phyloP scores from a whole-genome alignment of 35 echinoderm and acorn worm species.

The Lytechinus pictus region DNA sequence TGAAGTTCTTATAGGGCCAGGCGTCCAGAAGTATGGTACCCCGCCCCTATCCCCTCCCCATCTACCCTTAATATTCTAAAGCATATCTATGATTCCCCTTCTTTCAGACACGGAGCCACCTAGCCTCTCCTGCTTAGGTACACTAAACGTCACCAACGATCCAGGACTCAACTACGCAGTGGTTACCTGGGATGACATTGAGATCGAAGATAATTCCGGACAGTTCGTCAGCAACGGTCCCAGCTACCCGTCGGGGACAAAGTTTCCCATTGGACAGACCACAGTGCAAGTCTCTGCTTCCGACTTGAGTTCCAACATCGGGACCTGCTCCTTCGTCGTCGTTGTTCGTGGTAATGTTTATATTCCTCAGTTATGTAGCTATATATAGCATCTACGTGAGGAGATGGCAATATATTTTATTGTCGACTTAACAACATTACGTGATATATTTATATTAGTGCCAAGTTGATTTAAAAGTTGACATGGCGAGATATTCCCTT shows the following conservation, averaged over 20 bases:
- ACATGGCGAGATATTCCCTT: no score
- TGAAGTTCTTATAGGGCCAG: no score
- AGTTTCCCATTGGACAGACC: background rate
- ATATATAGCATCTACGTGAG: no score
- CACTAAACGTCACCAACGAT: background rate
- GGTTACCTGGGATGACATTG: conserved; percentile 10
- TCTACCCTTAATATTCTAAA: no score
- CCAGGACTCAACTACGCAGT: conserved; percentile 5
- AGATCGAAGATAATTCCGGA: conserved; percentile 21
- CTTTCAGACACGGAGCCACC: background rate
- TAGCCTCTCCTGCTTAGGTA: background rate
- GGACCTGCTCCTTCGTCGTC: conserved; percentile 8
- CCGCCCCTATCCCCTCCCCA: no score
- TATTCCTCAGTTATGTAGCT: background rate
- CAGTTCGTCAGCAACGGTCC: background rate
- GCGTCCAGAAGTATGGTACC: no score
- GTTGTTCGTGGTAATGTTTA: conserved; percentile 8
- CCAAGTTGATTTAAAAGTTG: no score
- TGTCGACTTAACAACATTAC: no score
- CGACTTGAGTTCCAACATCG: conserved; percentile 25
- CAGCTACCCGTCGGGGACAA: background rate
- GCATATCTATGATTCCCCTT: background rate
- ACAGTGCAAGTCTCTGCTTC: background rate
- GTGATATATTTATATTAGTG: no score
- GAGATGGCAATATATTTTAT: no score